A percentile compares a stretch with the other conserved stretches of the same genome.
phyloP scores from a whole-genome alignment of 2,888 invertebrate species.

The Drosophila mayaguana region DNA sequence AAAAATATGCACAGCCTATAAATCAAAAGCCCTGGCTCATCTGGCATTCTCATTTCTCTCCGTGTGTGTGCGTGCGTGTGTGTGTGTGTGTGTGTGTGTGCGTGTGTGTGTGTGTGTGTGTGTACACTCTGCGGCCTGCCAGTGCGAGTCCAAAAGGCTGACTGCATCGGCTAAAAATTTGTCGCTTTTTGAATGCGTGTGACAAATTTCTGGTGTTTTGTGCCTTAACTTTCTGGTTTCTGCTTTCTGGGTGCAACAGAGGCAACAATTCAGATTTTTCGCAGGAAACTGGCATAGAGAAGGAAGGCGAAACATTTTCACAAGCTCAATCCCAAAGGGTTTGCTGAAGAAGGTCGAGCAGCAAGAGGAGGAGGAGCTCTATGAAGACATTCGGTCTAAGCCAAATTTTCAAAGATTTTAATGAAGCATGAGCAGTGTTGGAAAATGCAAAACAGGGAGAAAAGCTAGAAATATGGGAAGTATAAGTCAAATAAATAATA shows the following conservation, averaged over 20 bases:
- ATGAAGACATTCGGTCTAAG: too few species aligned
- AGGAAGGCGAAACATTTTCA: neutral
- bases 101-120: neutral
- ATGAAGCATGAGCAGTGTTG: too few species aligned
- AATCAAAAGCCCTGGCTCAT: slow-evolving; percentile 64
- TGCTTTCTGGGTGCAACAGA: slow-evolving; percentile 14
- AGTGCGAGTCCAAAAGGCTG: slow-evolving; percentile 20
- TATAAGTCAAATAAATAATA: too few species aligned
- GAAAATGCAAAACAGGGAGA: too few species aligned
- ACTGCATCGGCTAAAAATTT: slow-evolving; percentile 48
- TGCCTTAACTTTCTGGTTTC: neutral
- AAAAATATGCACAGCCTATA: slow-evolving; percentile 67
- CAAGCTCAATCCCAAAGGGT: neutral
- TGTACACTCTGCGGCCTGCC: neutral
- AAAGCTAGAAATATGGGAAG: too few species aligned
- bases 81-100: neutral
- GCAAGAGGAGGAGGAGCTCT: neutral
- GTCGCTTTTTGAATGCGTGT: slow-evolving; percentile 38
- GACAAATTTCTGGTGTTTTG: slow-evolving; percentile 42
- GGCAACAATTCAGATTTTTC: slow-evolving; percentile 20
- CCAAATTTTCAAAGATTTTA: too few species aligned
- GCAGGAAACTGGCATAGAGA: slow-evolving; percentile 12
- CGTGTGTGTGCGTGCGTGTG: neutral
- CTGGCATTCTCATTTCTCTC: slow-evolving; percentile 56
- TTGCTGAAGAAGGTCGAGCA: neutral